These are phyloP conservation scores for Rhinophrynus dorsalis DNA, from an alignment of 2,797 vertebrate genomes.

Conservation along the genomic window DNA sequence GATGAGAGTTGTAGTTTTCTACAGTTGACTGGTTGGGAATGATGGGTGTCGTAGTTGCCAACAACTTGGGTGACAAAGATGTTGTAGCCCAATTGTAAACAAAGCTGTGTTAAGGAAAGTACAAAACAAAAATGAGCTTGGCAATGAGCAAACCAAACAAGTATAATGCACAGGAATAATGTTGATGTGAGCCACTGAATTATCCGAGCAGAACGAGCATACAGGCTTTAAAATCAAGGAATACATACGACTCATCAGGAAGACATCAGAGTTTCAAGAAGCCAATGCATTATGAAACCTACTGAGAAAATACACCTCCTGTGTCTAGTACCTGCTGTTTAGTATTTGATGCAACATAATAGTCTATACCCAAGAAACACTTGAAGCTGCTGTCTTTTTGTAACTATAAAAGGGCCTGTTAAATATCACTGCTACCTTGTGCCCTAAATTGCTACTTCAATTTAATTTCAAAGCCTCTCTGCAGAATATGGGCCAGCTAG, in stretches of 20 bases:
- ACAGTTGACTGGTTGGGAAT: too few species aligned
- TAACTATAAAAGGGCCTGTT: conserved; percentile 12
- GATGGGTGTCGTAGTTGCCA: too few species aligned
- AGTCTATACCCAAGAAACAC: conserved; percentile 4
- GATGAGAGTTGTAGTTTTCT: too few species aligned
- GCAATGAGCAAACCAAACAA: not conserved
- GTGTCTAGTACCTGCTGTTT: conserved; percentile 27
- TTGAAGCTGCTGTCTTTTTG: conserved; percentile 11
- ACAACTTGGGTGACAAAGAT: too few species aligned
- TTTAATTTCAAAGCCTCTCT: conserved; percentile 32
- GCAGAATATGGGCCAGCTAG: conserved; percentile 9
- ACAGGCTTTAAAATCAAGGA: not conserved
- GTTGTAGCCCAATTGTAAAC: too few species aligned
- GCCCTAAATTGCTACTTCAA: conserved; percentile 32
- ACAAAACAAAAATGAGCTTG: not conserved
- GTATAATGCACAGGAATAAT: not conserved
- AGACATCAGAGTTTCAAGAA: not conserved
- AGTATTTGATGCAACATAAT: conserved; percentile 21
- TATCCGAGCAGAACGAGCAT: not conserved
- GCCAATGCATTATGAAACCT: conserved; percentile 12
- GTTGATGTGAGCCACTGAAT: too few species aligned
- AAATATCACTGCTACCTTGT: conserved; percentile 13
- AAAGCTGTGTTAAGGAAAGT: too few species aligned
- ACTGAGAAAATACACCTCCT: conserved; percentile 27
- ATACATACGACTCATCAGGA: not conserved